Evolutionary conservation across 2,113 vertebrate species (phyloP), one percentile per base, ranked within the genome.

Genomic region (Fukomys damarensis): DNA sequence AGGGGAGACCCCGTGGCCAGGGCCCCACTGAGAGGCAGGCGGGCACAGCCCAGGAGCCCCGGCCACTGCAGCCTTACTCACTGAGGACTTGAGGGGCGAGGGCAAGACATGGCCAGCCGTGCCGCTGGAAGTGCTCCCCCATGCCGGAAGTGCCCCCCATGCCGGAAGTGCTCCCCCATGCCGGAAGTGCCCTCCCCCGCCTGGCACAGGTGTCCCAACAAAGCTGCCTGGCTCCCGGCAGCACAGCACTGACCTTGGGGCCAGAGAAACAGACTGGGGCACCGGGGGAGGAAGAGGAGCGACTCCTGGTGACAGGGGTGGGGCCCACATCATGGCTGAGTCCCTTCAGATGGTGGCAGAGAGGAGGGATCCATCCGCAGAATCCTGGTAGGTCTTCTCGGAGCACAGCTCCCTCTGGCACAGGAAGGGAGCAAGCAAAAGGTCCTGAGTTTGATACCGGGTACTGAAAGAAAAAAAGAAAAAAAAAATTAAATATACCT

Each of bases 181-280:
- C n/a, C n/a, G n/a, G n/a, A n/a, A n/a, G n/a, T 49, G 46, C 46
- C 46, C 46, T 9, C 5, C 46, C 46, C 46, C 46, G 5, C 46
- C 46, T 49, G 46, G 46, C 5, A 5, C 46, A 49, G 9, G 46
- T 9, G 46, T 28, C 72, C 72, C 72, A 46, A 12, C 5, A 5
- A 13, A 24, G 72, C 72, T 46, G 41, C 72, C 41, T 46, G 7
- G 58, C 3, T 16, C 72, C 32, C 1, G 24, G 83, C n/a, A 56
- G 77, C 4, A 4, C 41, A 2, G 3, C 0, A 0, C 54, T 10
- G 59, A 38, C 1, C 7, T 22, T 19, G n/a, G n/a, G 28, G 22
- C 28, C 10, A 59, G 1, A 0, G 19, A 22, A 38, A 8, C 30
- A 74, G 70, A n/a, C n/a, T 43, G n/a, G 2, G 17, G 12, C 38